Percentiles rank a stretch among this genome's conserved stretches.
phyloP scores from a whole-genome alignment of 2,888 invertebrate species.

The Argyresthia albistria region DNA sequence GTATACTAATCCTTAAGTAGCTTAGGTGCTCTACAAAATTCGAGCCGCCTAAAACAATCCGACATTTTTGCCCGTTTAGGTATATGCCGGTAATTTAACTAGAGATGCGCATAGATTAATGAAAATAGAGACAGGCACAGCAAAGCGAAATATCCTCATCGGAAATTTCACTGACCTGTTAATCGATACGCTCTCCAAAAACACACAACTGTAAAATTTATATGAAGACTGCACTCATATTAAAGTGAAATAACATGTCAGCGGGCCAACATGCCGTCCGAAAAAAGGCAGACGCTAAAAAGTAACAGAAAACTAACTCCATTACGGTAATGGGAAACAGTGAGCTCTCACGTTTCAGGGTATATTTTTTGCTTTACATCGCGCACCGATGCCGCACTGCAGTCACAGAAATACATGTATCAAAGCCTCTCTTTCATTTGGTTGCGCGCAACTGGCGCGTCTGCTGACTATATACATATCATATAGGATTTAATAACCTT shows the following conservation, averaged over 20 bases:
- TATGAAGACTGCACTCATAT: too few relatives aligned
- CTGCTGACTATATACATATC: slow-evolving; percentile 16
- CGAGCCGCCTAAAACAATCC: too few relatives aligned
- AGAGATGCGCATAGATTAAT: too few relatives aligned
- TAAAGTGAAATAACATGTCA: slow-evolving; percentile 4
- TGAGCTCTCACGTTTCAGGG: slow-evolving; percentile 43
- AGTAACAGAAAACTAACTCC: slow-evolving; percentile 51
- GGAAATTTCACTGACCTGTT: too few relatives aligned
- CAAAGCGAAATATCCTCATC: too few relatives aligned
- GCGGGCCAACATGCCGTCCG: slow-evolving; percentile 9
- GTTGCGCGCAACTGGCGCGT: slow-evolving; percentile 31
- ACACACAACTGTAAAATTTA: too few relatives aligned
- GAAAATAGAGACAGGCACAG: too few relatives aligned
- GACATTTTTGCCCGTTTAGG: too few relatives aligned
- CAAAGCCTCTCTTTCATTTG: slow-evolving; percentile 58
- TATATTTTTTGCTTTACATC: slow-evolving; percentile 28
- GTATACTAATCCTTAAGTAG: too few relatives aligned
- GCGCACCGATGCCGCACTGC: slow-evolving; percentile 51
- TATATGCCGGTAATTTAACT: too few relatives aligned
- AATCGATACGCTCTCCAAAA: too few relatives aligned
- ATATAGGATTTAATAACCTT: background rate
- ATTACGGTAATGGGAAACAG: slow-evolving; percentile 64
- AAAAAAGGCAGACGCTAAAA: slow-evolving; percentile 41
- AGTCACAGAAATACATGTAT: slow-evolving; percentile 59
- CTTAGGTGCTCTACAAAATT: too few relatives aligned